Percentiles rank a stretch among this genome's conserved stretches.
Evolutionary conservation across 2,113 vertebrate genomes (phyloP).

Genomic region (Xyrauchen texanus): DNA sequence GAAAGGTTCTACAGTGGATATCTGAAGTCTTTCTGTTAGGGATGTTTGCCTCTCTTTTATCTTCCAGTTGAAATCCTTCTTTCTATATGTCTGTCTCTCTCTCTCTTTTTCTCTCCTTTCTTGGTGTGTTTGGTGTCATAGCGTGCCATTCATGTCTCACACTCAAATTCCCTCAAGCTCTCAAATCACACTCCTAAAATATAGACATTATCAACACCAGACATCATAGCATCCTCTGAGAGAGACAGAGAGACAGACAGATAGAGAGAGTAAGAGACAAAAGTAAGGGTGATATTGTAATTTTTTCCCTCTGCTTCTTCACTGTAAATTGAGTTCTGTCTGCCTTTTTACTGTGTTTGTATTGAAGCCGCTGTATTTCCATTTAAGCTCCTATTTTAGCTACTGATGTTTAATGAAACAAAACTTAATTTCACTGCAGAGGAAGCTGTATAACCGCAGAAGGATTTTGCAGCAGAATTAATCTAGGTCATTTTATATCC

Average conservation of each 20-base stretch:
- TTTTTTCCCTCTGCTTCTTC: background rate
- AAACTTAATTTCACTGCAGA: constrained; percentile 8
- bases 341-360: constrained; percentile 23
- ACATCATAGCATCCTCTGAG: constrained; percentile 1
- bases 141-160: constrained; percentile 14
- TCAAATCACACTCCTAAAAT: constrained; percentile 26
- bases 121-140: constrained; percentile 9
- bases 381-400: constrained; percentile 20
- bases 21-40: background rate
- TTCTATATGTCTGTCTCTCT: background rate
- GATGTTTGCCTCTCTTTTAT: constrained; percentile 20
- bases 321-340: constrained; percentile 28
- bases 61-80: background rate
- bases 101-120: constrained; percentile 3
- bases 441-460: constrained; percentile 13
- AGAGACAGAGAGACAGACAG: constrained; percentile 3
- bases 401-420: constrained; percentile 32
- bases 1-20: background rate
- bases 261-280: background rate
- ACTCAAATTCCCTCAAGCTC: constrained; percentile 27
- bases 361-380: too few species aligned
- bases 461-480: too few species aligned
- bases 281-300: background rate
- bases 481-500: constrained; percentile 20
- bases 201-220: constrained; percentile 16